Percentiles rank a stretch among this genome's conserved stretches.
phyloP scores from a whole-genome alignment of 1,140 invertebrate species.

The Drosophila rhopaloa region DNA sequence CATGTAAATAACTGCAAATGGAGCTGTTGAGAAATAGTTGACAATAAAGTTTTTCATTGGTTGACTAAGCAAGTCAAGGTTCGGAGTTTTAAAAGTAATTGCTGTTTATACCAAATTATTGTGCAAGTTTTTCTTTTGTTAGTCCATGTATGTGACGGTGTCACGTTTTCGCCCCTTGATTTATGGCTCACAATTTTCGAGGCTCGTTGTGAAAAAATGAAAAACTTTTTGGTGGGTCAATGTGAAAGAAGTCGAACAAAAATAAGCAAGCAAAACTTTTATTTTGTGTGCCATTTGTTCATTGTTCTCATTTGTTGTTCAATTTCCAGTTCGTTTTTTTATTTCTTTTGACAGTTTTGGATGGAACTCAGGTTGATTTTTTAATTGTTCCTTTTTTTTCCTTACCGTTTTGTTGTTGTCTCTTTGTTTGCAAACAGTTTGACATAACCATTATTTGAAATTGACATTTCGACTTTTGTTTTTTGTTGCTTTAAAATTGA shows the following conservation, averaged over 20 bases:
- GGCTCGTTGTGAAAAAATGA: conserved; percentile 63
- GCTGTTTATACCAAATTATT: conserved; percentile 75
- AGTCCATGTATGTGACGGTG: conserved; percentile 15
- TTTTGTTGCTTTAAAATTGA: not conserved
- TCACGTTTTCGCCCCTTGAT: conserved; percentile 59
- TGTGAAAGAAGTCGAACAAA: conserved; percentile 9
- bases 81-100: conserved; percentile 68
- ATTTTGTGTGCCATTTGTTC: conserved; percentile 54
- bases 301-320: conserved; percentile 29
- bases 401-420: conserved; percentile 8
- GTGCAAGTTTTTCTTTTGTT: conserved; percentile 42
- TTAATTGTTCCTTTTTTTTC: conserved; percentile 23
- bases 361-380: conserved; percentile 26
- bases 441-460: conserved; percentile 32
- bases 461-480: not conserved
- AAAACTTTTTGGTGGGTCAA: conserved; percentile 48
- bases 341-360: conserved; percentile 49
- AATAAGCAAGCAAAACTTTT: conserved; percentile 38
- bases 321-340: conserved; percentile 38
- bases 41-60: conserved; percentile 62
- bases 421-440: conserved; percentile 21
- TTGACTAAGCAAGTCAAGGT: conserved; percentile 45
- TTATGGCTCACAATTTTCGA: conserved; percentile 69
- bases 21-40: conserved; percentile 60
- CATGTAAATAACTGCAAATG: conserved; percentile 65